phyloP scores from a whole-genome alignment of 2,888 invertebrate genomes.

The Oscheius sp. region DNA sequence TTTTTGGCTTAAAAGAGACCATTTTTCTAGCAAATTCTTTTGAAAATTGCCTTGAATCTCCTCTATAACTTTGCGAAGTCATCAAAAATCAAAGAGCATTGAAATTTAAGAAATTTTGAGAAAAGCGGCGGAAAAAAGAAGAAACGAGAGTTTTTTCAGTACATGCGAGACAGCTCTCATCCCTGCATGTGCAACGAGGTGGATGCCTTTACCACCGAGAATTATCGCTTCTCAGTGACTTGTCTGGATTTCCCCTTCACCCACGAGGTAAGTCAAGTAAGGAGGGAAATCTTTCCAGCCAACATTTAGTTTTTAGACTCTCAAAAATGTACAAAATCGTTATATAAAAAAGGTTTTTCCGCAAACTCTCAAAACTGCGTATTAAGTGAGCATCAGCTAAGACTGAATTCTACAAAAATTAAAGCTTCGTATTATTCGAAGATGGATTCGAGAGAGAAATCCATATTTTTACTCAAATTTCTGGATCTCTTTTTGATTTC shows the following conservation, averaged over 20 bases:
- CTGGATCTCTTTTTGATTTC: too few species aligned
- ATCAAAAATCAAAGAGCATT: background rate
- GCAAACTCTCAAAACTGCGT: too few species aligned
- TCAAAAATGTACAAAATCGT: too few species aligned
- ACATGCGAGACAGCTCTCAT: background rate
- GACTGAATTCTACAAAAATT: too few species aligned
- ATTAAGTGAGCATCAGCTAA: too few species aligned
- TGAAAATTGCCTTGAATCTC: too few species aligned
- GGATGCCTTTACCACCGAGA: background rate
- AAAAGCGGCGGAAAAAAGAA: background rate
- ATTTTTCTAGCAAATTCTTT: background rate
- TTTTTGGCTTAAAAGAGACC: background rate
- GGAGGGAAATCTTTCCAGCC: background rate
- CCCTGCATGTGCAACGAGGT: constrained; percentile 17
- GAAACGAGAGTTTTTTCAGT: background rate
- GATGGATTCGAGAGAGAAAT: too few species aligned
- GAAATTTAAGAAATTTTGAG: background rate
- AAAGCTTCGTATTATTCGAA: too few species aligned
- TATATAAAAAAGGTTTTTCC: too few species aligned
- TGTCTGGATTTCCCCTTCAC: constrained; percentile 16
- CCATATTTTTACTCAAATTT: too few species aligned
- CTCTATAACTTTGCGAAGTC: too few species aligned
- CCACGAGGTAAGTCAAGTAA: constrained; percentile 1
- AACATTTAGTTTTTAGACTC: too few species aligned
- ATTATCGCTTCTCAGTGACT: background rate